Conservation (phyloP, 92 coral and sea anemone species). For the Nematostella vectensis region DNA sequence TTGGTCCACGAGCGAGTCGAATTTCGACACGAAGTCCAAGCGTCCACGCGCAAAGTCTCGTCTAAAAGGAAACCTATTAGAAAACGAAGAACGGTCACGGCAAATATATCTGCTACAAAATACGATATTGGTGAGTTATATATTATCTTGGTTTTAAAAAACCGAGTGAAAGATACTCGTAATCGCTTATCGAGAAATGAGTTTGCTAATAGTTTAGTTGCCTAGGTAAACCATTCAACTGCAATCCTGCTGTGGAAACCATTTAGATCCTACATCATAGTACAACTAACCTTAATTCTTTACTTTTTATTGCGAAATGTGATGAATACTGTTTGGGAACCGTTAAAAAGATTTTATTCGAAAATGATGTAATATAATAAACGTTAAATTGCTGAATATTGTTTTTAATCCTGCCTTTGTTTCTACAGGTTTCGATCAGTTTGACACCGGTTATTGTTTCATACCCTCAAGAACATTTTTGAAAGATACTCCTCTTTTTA, state of each 20-base stretch:
- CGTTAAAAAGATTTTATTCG: neutral
- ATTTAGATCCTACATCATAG: neutral
- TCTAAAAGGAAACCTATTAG: conserved; percentile 33
- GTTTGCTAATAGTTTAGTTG: neutral
- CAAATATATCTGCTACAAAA: conserved; percentile 84
- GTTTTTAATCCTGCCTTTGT: neutral
- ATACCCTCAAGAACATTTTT: no score
- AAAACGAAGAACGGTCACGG: conserved; percentile 64
- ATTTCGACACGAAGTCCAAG: neutral
- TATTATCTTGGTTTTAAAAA: no score
- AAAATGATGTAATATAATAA: neutral
- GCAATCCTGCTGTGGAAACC: neutral
- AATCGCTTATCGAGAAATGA: neutral
- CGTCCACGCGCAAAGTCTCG: neutral
- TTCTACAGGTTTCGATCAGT: neutral
- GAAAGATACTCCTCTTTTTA: no score
- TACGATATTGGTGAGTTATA: conserved; percentile 81
- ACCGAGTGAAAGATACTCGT: neutral
- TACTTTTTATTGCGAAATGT: no score
- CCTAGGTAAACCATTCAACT: neutral
- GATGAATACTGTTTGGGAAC: no score
- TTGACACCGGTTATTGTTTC: no score
- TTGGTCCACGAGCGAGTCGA: neutral
- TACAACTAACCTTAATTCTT: no score
- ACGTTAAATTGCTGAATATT: neutral